Evolutionary conservation across 30 jellyfish, hydroid and myxozoan genomes (phyloP), one percentile per base, ranked within the genome.

Genomic region (Sanderia malayensis): DNA sequence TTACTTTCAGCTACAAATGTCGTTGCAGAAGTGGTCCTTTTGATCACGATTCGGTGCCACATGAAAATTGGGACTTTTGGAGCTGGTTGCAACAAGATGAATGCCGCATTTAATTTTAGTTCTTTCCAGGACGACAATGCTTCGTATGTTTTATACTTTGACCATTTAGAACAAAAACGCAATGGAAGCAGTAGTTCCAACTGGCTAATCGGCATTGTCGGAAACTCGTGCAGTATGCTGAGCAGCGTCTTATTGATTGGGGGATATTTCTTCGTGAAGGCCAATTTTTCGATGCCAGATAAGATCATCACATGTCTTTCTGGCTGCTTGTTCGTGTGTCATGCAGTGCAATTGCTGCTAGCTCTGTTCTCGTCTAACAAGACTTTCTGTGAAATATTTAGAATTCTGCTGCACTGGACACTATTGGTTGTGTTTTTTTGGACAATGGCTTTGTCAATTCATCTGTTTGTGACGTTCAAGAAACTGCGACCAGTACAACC

Each of bases 341-440:
- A 76, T 46, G 2, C 44, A 30, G 44, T 76, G 33, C 87, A 60
- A 26, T 61, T 76, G 53, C 61, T 53, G 1, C 25, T 65, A 44
- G 33, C 62, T 1, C 20, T 60, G 23, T 31, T 44, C 29, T 37
- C 44, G n/a, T 24, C 10, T n/a, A 29, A 23, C 61, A 23, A 24
- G 24, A 19, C 6, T 23, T 46, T 46, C 9, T 79, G 90, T 76
- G 67, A 67, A 66, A 45, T 58, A 21, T 25, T 55, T 17, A 83
- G 83, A 9, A 57, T 79, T 28, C 22, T 79, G n/a, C 75, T 79
- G 31, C 90, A 79, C 30, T 79, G 90, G 90, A 55, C 90, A 0
- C 46, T 52, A 0, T 29, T 79, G 60, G 34, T 63, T 27, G 70
- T 68, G 22, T 79, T 79, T 57, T 15, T 59, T 21, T 79, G 90